Conservation (phyloP, 2,797 vertebrate genomes). For the Otolemur crassicaudatus region DNA sequence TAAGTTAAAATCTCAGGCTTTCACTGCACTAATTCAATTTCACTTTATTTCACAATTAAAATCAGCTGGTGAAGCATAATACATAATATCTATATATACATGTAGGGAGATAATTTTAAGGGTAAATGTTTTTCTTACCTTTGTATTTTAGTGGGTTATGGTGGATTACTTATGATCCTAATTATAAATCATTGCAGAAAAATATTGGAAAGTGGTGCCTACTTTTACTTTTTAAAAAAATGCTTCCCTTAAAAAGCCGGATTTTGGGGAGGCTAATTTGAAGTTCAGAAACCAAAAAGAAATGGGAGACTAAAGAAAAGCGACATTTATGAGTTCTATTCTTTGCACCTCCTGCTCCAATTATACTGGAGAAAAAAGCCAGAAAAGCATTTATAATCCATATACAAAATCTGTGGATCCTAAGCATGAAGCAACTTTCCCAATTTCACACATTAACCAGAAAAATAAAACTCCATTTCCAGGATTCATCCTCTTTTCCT, state of each 20-base stretch:
- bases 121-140: background rate
- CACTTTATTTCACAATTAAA: conserved; percentile 5
- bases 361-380: background rate
- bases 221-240: background rate
- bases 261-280: background rate
- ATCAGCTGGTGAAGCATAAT: background rate
- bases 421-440: background rate
- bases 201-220: fast-evolving
- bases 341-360: background rate
- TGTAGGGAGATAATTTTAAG: background rate
- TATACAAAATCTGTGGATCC: background rate
- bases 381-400: background rate
- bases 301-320: background rate
- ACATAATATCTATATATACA: background rate
- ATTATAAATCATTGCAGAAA: background rate
- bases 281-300: background rate
- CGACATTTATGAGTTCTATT: background rate
- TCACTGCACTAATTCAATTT: background rate
- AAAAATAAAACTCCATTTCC: background rate
- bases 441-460: background rate
- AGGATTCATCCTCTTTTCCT: background rate
- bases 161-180: background rate
- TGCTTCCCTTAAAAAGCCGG: background rate
- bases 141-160: background rate
- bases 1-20: background rate